phyloP scores from a whole-genome alignment of 2,113 vertebrate genomes.

The Xiphophorus maculatus region DNA sequence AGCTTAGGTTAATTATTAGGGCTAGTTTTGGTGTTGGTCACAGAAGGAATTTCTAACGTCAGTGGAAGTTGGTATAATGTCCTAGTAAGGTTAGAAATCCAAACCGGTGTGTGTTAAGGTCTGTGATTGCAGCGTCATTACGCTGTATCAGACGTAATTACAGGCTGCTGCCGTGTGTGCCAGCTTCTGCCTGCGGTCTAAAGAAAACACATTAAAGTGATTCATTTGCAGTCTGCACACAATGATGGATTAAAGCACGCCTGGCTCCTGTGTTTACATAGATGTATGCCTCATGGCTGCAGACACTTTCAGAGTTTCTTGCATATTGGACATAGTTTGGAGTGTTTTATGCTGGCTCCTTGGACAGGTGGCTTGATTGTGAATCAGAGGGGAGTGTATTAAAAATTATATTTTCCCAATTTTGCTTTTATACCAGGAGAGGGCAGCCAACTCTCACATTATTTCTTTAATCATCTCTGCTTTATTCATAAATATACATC shows the following conservation, averaged over 20 bases:
- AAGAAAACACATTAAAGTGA: conserved; percentile 52
- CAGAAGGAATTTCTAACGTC: background rate
- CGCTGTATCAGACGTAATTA: conserved; percentile 39
- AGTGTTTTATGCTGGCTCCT: background rate
- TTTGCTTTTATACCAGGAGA: conserved; percentile 50
- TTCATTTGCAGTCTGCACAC: conserved; percentile 37
- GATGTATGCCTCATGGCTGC: background rate
- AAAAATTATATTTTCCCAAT: background rate
- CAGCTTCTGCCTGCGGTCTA: conserved; percentile 35
- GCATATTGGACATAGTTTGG: background rate
- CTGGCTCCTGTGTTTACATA: background rate
- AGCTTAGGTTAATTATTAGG: background rate
- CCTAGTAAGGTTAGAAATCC: background rate
- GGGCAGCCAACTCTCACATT: conserved; percentile 38
- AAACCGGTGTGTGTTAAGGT: background rate
- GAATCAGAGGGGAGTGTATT: background rate
- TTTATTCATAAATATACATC: background rate
- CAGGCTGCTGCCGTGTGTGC: conserved; percentile 12
- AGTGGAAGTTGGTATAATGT: background rate
- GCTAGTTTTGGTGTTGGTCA: background rate
- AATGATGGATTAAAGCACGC: conserved; percentile 13
- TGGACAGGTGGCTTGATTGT: background rate
- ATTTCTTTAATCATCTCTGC: background rate
- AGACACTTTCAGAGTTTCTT: conserved; percentile 1
- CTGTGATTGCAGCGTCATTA: conserved; percentile 47